Base-by-base conservation (phyloP, 1,140 invertebrate species). In the Rhyacophila brunnea region DNA sequence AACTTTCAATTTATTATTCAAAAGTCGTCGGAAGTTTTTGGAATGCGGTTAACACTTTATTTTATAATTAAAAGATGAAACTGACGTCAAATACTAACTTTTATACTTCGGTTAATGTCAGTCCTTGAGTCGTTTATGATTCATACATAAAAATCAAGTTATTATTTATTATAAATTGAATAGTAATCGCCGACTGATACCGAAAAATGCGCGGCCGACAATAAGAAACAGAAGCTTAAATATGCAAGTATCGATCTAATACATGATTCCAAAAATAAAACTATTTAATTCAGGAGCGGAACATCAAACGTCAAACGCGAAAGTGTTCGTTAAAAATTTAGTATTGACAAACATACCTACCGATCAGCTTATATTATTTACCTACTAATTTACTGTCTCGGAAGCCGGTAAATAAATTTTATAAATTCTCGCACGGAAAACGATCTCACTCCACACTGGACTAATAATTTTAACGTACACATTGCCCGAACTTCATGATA, bases 401-500 rank as follows among this genome's bases (percentile, higher is more conserved):
- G 19, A 58, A 50, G 47, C 55, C 55, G 47, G 55, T 45, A 42
- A 58, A 51, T 45, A 38, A 28, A 47, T 58, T 58, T 58, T 14
- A 36, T 51, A 58, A 44, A 44, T 35, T 50, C 55, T 50, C 47
- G 55, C 34, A 44, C 47, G 55, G 40, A 58, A 50, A 50, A 58
- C 48, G 46, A 58, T 47, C 47, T 58, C 55, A 28, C 46, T 43
- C 36, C 55, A 51, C 47, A 58, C 55, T 58, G 55, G 35, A 35
- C 55, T 42, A 51, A 19, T 72, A 75, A 74, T 71, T 71, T 75
- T 77, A 75, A 73, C 70, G 71, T 73, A 77, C 76, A 79, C 76
- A 79, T 77, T 74, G 74, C 72, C 74, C 74, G 77, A 77, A 77
- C 74, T 74, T 77, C 72, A 71, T 75, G 73, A 71, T 76, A 74